Evolutionary conservation across 2,797 vertebrate genomes (phyloP).

Genomic region (Cyprinodon diabolis): DNA sequence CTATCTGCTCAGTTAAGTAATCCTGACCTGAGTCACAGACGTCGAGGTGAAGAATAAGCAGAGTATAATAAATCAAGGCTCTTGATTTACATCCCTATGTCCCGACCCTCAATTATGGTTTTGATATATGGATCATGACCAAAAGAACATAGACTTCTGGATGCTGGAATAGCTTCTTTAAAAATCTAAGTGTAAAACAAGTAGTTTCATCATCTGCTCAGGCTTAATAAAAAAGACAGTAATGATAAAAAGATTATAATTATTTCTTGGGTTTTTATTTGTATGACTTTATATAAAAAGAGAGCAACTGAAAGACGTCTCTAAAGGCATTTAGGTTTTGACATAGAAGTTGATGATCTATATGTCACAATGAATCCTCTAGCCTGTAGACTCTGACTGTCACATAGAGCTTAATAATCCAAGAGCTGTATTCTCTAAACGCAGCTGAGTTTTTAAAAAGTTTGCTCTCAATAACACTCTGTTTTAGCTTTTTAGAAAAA

Average conservation of each 20-base stretch:
- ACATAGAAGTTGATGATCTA: slow-evolving; percentile 30
- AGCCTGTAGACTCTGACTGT: slow-evolving; percentile 44
- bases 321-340: slow-evolving; percentile 20
- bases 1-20: background rate
- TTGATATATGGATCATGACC: background rate
- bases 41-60: background rate
- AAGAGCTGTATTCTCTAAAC: slow-evolving; percentile 32
- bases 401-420: slow-evolving; percentile 46
- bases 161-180: background rate
- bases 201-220: background rate
- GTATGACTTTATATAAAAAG: background rate
- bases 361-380: slow-evolving; percentile 18
- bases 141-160: background rate
- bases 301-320: slow-evolving; percentile 26
- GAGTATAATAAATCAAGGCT: background rate
- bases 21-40: background rate
- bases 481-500: slow-evolving; percentile 6
- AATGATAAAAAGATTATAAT: no score
- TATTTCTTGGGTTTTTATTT: background rate
- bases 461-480: slow-evolving; percentile 49
- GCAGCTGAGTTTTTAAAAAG: slow-evolving; percentile 14
- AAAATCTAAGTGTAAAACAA: background rate
- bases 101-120: background rate
- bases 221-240: no score
- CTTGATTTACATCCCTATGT: background rate